phyloP scores from a whole-genome alignment of 37 sponge, comb jelly and placozoan genomes.

The Cladorhizidae sp. region DNA sequence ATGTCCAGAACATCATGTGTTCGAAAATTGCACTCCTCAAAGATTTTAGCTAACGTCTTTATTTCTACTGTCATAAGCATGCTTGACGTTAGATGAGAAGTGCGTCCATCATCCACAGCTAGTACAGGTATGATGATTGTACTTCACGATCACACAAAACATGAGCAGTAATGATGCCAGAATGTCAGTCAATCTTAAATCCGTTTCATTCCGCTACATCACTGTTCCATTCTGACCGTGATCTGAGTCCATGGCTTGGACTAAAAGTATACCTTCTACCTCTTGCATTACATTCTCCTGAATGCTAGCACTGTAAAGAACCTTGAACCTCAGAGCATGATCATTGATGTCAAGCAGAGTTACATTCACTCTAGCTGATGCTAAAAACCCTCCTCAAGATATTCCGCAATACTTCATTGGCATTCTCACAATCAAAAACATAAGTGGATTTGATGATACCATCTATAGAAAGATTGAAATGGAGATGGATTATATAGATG shows the following conservation, averaged over 20 bases:
- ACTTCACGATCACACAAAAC: slow-evolving; percentile 43
- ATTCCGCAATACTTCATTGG: not conserved
- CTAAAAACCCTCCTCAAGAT: slow-evolving; percentile 17
- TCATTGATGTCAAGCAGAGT: slow-evolving; percentile 55
- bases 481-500: not conserved
- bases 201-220: slow-evolving; percentile 24
- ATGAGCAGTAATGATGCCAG: slow-evolving; percentile 50
- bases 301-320: not conserved
- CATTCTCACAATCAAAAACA: slow-evolving; percentile 25
- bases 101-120: slow-evolving; percentile 56
- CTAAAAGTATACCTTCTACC: slow-evolving; percentile 31
- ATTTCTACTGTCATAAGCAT: slow-evolving; percentile 46
- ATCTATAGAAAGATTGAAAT: slow-evolving; percentile 6
- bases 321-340: slow-evolving; percentile 32
- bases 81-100: slow-evolving; percentile 22
- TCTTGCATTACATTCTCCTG: slow-evolving; percentile 42
- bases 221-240: slow-evolving; percentile 52
- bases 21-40: too few species aligned
- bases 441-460: slow-evolving; percentile 16
- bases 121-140: slow-evolving; percentile 14
- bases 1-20: slow-evolving; percentile 38
- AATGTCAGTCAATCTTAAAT: slow-evolving; percentile 42
- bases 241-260: slow-evolving; percentile 58
- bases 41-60: too few species aligned
- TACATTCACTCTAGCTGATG: slow-evolving; percentile 30